phyloP scores from a whole-genome alignment of 2,888 invertebrate genomes.

The Crepidodera aurea region DNA sequence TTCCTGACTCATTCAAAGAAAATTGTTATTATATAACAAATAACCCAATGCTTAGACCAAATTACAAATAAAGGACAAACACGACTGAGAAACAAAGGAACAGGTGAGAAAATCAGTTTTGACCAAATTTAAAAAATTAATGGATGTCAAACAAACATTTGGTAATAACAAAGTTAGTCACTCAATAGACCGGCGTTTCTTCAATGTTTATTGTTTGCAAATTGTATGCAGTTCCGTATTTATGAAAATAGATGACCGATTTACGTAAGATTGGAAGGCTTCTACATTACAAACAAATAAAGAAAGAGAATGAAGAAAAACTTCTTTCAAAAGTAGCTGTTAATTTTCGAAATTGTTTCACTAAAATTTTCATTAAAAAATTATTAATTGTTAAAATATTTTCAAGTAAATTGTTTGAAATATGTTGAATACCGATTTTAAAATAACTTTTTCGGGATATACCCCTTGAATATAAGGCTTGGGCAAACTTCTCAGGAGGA shows the following conservation, averaged over 20 bases:
- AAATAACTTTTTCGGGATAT: too few species aligned
- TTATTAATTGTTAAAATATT: too few species aligned
- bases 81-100: slow-evolving; percentile 8
- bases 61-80: slow-evolving; percentile 9
- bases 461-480: too few species aligned
- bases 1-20: neutral
- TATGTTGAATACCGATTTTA: too few species aligned
- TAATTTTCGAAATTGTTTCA: too few species aligned
- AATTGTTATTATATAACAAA: slow-evolving; percentile 1
- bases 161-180: slow-evolving; percentile 4
- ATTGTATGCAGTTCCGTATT: slow-evolving; percentile 2
- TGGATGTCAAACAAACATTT: slow-evolving; percentile 13
- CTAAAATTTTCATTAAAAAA: too few species aligned
- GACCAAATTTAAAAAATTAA: slow-evolving; percentile 8
- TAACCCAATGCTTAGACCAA: neutral
- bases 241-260: neutral
- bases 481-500: too few species aligned
- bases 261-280: too few species aligned
- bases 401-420: too few species aligned
- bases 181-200: neutral
- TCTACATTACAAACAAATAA: too few species aligned
- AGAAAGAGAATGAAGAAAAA: too few species aligned
- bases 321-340: too few species aligned
- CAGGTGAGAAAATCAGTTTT: slow-evolving; percentile 9
- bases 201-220: slow-evolving; percentile 13